Evolutionary conservation across 2,888 invertebrate species (phyloP).

Genomic region (Keiferia lycopersicella): DNA sequence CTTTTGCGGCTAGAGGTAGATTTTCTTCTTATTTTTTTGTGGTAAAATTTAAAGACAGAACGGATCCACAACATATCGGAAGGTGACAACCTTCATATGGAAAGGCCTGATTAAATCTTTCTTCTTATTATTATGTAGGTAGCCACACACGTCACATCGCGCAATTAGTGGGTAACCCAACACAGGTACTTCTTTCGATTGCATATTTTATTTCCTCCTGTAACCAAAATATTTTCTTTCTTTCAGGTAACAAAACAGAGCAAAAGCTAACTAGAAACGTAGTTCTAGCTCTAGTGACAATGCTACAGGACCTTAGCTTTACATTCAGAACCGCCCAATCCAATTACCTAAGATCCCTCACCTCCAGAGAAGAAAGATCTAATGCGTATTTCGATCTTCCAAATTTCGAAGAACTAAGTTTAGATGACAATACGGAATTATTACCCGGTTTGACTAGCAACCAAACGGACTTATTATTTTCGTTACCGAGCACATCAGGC

Average conservation of each 20-base stretch:
- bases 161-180: no score
- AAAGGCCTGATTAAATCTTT: no score
- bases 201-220: background rate
- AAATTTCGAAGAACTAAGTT: constrained; percentile 81
- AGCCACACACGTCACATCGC: no score
- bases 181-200: no score
- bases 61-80: no score
- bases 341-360: constrained; percentile 91
- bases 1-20: no score
- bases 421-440: constrained; percentile 71
- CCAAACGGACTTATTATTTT: constrained; percentile 70
- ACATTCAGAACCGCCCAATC: constrained; percentile 93
- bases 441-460: constrained; percentile 66
- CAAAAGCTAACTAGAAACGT: constrained; percentile 91
- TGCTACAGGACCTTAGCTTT: constrained; percentile 92
- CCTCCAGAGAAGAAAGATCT: constrained; percentile 94
- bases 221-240: background rate
- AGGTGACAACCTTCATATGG: no score
- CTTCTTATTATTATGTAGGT: no score
- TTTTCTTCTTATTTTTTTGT: no score
- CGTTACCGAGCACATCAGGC: constrained; percentile 68
- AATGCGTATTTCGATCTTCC: constrained; percentile 92
- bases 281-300: constrained; percentile 90
- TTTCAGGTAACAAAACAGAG: constrained; percentile 86
- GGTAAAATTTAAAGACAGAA: no score